Evolutionary conservation across 2,888 invertebrate genomes (phyloP).

Genomic region (Temnothorax ravouxi): DNA sequence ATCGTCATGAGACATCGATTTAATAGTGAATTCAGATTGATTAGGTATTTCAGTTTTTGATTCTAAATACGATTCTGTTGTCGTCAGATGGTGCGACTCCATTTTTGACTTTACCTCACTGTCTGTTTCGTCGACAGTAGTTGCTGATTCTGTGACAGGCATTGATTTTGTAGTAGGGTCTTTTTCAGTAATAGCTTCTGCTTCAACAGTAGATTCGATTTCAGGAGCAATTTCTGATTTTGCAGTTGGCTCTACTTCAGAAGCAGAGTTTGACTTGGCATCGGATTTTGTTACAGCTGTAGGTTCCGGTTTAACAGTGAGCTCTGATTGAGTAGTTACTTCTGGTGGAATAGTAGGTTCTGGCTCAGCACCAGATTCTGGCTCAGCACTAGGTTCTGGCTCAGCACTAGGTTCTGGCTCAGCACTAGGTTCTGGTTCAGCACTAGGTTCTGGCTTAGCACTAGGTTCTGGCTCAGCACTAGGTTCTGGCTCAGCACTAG

Average conservation of each 20-base stretch:
- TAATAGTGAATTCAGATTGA: slow-evolving; percentile 60
- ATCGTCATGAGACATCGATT: slow-evolving; percentile 67
- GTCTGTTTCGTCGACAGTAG: slow-evolving; percentile 59
- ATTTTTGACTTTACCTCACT: slow-evolving; percentile 60
- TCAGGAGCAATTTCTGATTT: slow-evolving; percentile 68
- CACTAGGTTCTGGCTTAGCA: slow-evolving; percentile 78
- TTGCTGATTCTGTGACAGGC: slow-evolving; percentile 74
- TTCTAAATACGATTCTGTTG: slow-evolving; percentile 21
- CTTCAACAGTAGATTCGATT: slow-evolving; percentile 76
- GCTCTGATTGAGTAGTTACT: slow-evolving; percentile 16
- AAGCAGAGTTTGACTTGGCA: slow-evolving; percentile 51
- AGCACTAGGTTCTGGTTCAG: slow-evolving; percentile 63
- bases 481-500: not conserved
- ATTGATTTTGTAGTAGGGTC: slow-evolving; percentile 75
- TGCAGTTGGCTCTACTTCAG: slow-evolving; percentile 76
- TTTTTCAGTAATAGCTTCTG: slow-evolving; percentile 70
- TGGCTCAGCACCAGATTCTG: slow-evolving; percentile 80
- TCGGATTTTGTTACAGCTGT: slow-evolving; percentile 79
- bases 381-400: slow-evolving; percentile 44
- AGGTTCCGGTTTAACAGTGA: slow-evolving; percentile 65
- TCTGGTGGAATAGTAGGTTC: not conserved
- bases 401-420: too few species aligned
- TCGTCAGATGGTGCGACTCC: not conserved
- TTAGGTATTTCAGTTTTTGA: slow-evolving; percentile 40
- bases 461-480: not conserved